These are phyloP conservation scores for Eupithecia abbreviata DNA, from an alignment of 2,888 invertebrate species.

Conservation along the genomic window DNA sequence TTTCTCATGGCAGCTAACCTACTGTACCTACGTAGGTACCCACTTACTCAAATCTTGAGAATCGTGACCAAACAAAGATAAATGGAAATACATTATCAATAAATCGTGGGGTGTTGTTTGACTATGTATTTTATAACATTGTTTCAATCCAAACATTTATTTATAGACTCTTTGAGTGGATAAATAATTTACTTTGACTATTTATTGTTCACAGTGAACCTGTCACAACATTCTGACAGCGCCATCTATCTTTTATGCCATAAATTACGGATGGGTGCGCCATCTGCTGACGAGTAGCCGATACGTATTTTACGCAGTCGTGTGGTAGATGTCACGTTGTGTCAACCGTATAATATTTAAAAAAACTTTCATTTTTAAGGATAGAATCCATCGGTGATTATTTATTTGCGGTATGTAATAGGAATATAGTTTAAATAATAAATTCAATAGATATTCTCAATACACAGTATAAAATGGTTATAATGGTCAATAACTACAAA, in stretches of 20 bases:
- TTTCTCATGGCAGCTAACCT: not conserved
- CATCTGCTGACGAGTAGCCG: constrained; percentile 65
- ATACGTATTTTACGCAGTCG: constrained; percentile 2
- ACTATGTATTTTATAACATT: constrained; percentile 26
- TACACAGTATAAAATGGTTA: too few species aligned
- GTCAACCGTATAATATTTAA: not conserved
- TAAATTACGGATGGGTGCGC: constrained; percentile 45
- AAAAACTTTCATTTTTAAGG: too few species aligned
- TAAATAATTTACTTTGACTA: constrained; percentile 19
- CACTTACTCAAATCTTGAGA: constrained; percentile 24
- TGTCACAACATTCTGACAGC: constrained; percentile 24
- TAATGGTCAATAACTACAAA: too few species aligned
- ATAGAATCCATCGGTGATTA: too few species aligned
- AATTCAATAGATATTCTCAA: too few species aligned
- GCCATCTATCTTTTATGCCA: constrained; percentile 41
- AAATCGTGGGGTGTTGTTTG: constrained; percentile 35
- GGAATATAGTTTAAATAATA: too few species aligned
- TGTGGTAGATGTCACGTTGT: constrained; percentile 10
- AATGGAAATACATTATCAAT: constrained; percentile 33
- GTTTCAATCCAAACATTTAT: constrained; percentile 28
- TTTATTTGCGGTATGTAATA: too few species aligned
- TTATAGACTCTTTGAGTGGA: constrained; percentile 25
- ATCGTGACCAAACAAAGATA: constrained; percentile 42
- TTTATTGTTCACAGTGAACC: not conserved
- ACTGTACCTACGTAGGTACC: not conserved